Percentiles rank a stretch among this genome's conserved stretches.
Conservation (phyloP, 2,797 vertebrate species). For the Micromesistius poutassou region DNA sequence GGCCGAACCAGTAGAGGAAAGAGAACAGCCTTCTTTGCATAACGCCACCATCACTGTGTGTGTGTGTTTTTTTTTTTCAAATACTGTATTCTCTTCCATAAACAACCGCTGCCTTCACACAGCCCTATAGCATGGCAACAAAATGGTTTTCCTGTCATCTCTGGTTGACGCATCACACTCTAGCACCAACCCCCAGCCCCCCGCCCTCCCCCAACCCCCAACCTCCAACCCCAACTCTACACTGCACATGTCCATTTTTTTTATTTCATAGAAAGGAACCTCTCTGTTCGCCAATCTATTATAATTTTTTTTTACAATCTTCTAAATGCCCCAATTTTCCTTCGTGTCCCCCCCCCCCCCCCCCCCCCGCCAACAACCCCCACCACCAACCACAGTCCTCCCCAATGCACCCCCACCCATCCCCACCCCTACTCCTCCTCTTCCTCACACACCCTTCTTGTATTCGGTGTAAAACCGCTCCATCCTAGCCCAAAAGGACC, state of each 20-base stretch:
- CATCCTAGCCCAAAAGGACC: constrained; percentile 10
- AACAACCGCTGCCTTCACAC: constrained; percentile 55
- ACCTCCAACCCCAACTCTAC: constrained; percentile 14
- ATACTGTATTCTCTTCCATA: constrained; percentile 42
- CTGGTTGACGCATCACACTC: constrained; percentile 59
- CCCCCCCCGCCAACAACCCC: constrained; percentile 47
- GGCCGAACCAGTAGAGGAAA: constrained; percentile 22
- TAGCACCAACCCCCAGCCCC: constrained; percentile 7
- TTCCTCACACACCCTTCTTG: constrained; percentile 68
- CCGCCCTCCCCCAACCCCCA: neutral
- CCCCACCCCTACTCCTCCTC: constrained; percentile 1
- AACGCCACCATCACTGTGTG: constrained; percentile 15
- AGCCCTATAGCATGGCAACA: constrained; percentile 58
- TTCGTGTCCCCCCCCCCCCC: constrained; percentile 50
- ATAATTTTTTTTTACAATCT: constrained; percentile 30
- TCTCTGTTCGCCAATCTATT: neutral
- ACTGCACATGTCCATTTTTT: constrained; percentile 46
- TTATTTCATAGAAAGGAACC: constrained; percentile 13
- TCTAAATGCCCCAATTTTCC: constrained; percentile 62
- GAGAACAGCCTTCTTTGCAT: constrained; percentile 7
- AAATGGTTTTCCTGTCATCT: constrained; percentile 69
- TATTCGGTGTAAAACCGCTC: constrained; percentile 55
- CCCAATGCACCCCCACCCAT: constrained; percentile 37
- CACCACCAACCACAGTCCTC: constrained; percentile 58
- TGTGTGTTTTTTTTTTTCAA: neutral